phyloP scores from a whole-genome alignment of 2,888 invertebrate genomes.

The Tuta absoluta region DNA sequence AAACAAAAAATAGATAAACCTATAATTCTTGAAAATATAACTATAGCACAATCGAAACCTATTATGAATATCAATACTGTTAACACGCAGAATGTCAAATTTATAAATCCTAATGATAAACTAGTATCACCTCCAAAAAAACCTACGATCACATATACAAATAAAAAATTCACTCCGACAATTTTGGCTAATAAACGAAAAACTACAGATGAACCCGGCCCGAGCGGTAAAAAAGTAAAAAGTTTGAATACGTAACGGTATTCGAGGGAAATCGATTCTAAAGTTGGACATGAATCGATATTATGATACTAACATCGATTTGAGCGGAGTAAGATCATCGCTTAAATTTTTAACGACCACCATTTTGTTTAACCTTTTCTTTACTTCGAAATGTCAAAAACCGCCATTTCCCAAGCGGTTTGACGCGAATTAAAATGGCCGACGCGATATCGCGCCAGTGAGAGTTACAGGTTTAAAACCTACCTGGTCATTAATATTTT shows the following conservation, averaged over 20 bases:
- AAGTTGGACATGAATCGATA: background rate
- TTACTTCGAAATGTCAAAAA: no score
- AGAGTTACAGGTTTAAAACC: background rate
- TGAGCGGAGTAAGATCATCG: background rate
- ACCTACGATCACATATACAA: background rate
- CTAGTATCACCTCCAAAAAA: background rate
- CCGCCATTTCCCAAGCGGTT: no score
- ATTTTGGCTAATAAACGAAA: conserved; percentile 5
- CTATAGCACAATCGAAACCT: background rate
- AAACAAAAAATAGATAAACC: conserved; percentile 18
- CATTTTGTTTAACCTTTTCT: no score
- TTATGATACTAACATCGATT: background rate
- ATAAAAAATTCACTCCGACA: background rate
- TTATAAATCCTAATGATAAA: background rate
- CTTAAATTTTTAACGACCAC: background rate
- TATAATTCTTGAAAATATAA: conserved; percentile 26
- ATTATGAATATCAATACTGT: background rate
- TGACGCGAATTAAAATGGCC: no score
- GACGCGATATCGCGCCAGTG: no score
- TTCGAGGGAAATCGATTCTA: background rate
- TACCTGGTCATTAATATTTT: background rate
- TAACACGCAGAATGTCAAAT: background rate
- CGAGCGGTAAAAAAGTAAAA: background rate
- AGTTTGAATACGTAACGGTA: background rate
- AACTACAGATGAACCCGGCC: background rate